phyloP scores from a whole-genome alignment of 2,888 invertebrate species.

The Selenia dentaria region DNA sequence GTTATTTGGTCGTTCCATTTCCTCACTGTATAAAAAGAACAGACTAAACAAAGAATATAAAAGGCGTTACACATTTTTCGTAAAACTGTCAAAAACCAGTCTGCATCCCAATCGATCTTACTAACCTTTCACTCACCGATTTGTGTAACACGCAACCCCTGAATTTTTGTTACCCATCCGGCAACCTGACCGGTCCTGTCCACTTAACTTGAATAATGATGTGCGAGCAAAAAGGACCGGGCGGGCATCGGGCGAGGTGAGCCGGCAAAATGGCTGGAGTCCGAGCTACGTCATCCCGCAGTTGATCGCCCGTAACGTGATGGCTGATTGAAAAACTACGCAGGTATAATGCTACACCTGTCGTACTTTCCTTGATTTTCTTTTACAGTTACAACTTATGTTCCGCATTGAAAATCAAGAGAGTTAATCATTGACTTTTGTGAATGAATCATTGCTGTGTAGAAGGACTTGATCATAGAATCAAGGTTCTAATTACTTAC shows the following conservation, averaged over 20 bases:
- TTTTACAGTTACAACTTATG: too few relatives aligned
- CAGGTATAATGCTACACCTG: not conserved
- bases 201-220: conserved; percentile 81
- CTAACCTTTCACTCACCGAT: conserved; percentile 48
- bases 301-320: conserved; percentile 26
- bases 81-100: conserved; percentile 17
- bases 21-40: too few relatives aligned
- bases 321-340: conserved; percentile 42
- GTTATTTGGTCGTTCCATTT: too few relatives aligned
- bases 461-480: too few relatives aligned
- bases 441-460: too few relatives aligned
- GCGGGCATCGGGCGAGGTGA: conserved; percentile 48
- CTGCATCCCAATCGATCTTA: conserved; percentile 29
- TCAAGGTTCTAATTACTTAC: too few relatives aligned
- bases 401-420: too few relatives aligned
- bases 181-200: conserved; percentile 70
- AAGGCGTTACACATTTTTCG: conserved; percentile 5
- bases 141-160: conserved; percentile 48
- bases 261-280: conserved; percentile 57
- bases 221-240: conserved; percentile 63
- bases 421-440: too few relatives aligned
- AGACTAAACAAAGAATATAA: not conserved
- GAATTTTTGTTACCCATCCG: conserved; percentile 71
- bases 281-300: conserved; percentile 38
- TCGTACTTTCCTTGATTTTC: too few relatives aligned